Evolutionary conservation across 2,888 invertebrate genomes (phyloP).

Genomic region (Rhagonycha lutea): DNA sequence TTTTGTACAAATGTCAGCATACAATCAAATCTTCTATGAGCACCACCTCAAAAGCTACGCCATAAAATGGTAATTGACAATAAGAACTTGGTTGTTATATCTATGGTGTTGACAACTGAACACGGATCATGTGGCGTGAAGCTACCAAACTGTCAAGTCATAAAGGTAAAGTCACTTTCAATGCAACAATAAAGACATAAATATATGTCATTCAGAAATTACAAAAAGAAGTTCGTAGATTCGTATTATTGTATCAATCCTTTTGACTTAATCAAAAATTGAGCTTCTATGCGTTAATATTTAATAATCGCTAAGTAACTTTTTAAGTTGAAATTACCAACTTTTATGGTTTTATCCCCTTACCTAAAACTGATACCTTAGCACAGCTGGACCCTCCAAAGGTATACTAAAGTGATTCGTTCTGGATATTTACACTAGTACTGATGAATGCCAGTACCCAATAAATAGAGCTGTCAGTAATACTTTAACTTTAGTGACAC

Average conservation of each 20-base stretch:
- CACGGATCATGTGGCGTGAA: slow-evolving; percentile 22
- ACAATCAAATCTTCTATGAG: slow-evolving; percentile 12
- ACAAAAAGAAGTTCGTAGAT: background rate
- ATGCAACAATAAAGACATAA: slow-evolving; percentile 8
- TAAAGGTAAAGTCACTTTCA: slow-evolving; percentile 15
- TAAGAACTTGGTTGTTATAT: slow-evolving; percentile 8
- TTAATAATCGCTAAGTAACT: background rate
- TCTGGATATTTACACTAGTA: slow-evolving; percentile 46
- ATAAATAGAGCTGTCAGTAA: slow-evolving; percentile 45
- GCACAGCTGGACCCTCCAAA: background rate
- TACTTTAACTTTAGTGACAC: slow-evolving; percentile 44
- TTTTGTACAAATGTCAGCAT: slow-evolving; percentile 8
- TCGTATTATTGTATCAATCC: background rate
- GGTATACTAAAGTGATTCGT: slow-evolving; percentile 36
- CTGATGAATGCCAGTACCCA: slow-evolving; percentile 33
- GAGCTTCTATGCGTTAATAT: background rate
- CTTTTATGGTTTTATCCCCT: background rate
- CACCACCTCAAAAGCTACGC: slow-evolving; percentile 9
- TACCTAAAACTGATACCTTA: background rate
- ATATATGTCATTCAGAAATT: background rate
- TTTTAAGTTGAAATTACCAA: background rate
- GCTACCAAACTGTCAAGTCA: slow-evolving; percentile 21
- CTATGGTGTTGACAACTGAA: slow-evolving; percentile 21
- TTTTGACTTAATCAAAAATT: background rate
- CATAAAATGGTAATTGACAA: slow-evolving; percentile 19